phyloP scores from a whole-genome alignment of 2,888 invertebrate genomes.

The Coenonympha glycerion region DNA sequence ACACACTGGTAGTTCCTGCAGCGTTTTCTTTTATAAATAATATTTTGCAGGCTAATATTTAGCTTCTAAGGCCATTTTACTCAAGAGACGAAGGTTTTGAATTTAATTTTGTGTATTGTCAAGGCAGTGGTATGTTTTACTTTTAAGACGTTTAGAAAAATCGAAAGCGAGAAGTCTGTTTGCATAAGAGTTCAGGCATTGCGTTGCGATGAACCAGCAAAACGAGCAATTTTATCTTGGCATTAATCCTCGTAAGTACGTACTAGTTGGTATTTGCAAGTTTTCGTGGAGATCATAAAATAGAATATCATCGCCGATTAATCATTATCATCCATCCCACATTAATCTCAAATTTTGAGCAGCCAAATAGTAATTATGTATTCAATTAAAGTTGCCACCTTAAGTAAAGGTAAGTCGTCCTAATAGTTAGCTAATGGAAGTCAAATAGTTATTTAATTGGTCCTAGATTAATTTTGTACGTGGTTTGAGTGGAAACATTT shows the following conservation, averaged over 20 bases:
- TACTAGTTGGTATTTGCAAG: too few relatives aligned
- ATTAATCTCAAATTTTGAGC: background rate
- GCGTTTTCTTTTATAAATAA: background rate
- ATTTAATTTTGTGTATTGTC: background rate
- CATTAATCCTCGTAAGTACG: too few relatives aligned
- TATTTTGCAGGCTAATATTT: background rate
- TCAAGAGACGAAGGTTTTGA: background rate
- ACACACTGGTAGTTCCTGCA: constrained; percentile 5
- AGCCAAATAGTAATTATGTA: background rate
- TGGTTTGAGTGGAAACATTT: background rate
- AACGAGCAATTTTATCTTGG: too few relatives aligned
- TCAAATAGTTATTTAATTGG: background rate
- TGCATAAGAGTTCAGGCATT: too few relatives aligned
- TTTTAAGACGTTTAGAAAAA: too few relatives aligned
- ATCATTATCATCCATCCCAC: too few relatives aligned
- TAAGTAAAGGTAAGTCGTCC: background rate
- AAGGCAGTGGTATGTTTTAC: too few relatives aligned
- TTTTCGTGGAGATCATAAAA: too few relatives aligned
- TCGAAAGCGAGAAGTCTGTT: too few relatives aligned
- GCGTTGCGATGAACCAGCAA: too few relatives aligned
- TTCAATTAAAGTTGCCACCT: background rate
- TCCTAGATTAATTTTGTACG: background rate
- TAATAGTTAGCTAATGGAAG: background rate
- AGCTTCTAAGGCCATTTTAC: too few relatives aligned
- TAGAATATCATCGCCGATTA: too few relatives aligned